Evolutionary conservation across 2,797 vertebrate genomes (phyloP), one percentile per base, ranked within the genome.

Genomic region (Acomys russatus): DNA sequence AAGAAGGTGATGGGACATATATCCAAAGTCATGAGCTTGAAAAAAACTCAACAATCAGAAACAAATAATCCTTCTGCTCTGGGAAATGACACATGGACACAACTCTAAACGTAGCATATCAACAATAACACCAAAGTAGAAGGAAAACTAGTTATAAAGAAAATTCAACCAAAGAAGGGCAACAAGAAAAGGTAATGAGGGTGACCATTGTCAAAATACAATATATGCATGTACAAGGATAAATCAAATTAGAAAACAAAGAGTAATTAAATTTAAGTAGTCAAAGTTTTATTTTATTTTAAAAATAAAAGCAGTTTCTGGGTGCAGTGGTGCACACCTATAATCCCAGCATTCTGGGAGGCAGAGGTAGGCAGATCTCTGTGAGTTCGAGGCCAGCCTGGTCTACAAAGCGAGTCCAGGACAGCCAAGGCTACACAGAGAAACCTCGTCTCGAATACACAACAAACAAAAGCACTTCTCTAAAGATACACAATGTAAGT

Each of bases 21-120:
- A 20, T 88, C 15, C 66, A 88, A 51, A 94, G n/a, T 74, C 74
- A 95, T 90, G 56, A 88, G 28, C 4, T 83, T 92, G 78, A 70
- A 73, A 70, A 73, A 1, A 84, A 83, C 18, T 85, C 49, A 91
- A 85, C 9, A 66, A 71, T 51, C 85, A 88, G n/a, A 91, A 92
- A 85, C 15, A n/a, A 68, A 20, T n/a, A 35, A 28, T 64, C 38
- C 1, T 38, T 59, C 11, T 82, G 22, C 12, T 82, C 79, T 61
- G n/a, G 11, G 25, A 35, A 22, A 82, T 61, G 12, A 82, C 7
- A 35, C 59, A 44, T 30, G 80, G 35, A 83, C 44, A 7, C 59
- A 83, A 64, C 25, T 8, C 14, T 35, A 63, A 84, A 66, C 4
- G 30, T 25, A 66, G 10, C 25, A 22, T 38, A 17, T 44, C 12